Base-by-base conservation (phyloP, 2,113 vertebrate genomes). In the Epinephelus moara region DNA sequence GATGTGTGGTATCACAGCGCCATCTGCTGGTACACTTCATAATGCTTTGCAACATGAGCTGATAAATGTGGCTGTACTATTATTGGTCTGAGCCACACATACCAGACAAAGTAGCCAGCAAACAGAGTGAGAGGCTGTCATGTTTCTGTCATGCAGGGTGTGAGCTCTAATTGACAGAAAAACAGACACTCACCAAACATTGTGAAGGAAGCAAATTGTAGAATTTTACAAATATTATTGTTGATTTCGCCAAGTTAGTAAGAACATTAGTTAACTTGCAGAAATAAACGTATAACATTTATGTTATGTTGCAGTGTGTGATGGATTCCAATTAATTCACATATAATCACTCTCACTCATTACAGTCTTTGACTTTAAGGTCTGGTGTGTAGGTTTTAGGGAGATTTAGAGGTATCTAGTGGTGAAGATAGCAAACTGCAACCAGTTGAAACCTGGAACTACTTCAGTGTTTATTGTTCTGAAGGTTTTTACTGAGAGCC, bases 11-110 rank as follows among this genome's bases (percentile, higher is more conserved):
- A 33, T 63, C 4, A 80, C 25, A 82, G 71, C 59, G n/a, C 91
- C 89, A 83, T 61, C 90, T 91, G 76, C 75, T 90, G 90, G 80
- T 75, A 33, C n/a, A 67, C 1, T 37, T 59, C 1, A 27, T 30
- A 56, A 60, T 17, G 47, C 15, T 19, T 45, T 62, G 60, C 23
- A 56, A 68, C 3, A 30, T 33, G 18, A 64, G 21, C 57, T 17
- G 30, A 53, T 19, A 12, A 9, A 73, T 2, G 11, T 1, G 0
- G 1, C 18, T 50, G 15, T 10, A 5, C 23, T 61, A 63, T 23
- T 50, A 66, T 49, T 73, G 37, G 55, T 55, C 25, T 70, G 0
- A 21, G 18, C 21, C 8, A 6, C 50, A 71, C 37, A 75, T 50
- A 66, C 2, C 21, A 55, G 14, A 37, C 15, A 10, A 73, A 45